Evolutionary conservation across 2,797 vertebrate species (phyloP).

Genomic region (Catamblyrhynchus diadema): DNA sequence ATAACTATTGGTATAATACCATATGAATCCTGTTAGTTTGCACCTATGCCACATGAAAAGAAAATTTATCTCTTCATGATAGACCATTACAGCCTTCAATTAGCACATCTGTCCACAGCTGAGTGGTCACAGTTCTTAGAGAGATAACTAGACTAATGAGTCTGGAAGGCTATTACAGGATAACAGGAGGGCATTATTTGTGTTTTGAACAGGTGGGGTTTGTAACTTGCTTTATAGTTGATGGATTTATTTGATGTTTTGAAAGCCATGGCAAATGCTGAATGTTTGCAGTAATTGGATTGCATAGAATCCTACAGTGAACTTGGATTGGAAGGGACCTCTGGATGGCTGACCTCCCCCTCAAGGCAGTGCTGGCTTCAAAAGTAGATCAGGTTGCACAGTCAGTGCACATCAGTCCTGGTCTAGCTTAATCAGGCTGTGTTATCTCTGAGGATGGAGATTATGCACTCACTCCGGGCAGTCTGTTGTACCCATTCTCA

Average conservation of each 20-base stretch:
- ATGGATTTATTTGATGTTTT: neutral
- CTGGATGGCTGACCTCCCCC: neutral
- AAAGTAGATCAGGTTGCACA: neutral
- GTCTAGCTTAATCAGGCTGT: neutral
- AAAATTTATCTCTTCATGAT: neutral
- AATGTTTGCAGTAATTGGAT: neutral
- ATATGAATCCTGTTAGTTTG: neutral
- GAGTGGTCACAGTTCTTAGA: neutral
- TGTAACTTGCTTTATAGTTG: neutral
- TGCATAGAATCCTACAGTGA: neutral
- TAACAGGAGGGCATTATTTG: neutral
- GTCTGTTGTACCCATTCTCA: neutral
- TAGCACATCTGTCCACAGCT: neutral
- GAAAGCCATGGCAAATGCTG: neutral
- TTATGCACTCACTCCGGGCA: neutral
- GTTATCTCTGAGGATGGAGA: neutral
- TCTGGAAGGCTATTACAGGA: neutral
- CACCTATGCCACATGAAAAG: rapidly evolving
- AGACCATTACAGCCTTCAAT: rapidly evolving
- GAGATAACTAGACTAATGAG: neutral
- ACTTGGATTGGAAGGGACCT: neutral
- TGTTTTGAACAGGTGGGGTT: neutral
- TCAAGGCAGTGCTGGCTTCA: neutral
- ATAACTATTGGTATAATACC: neutral
- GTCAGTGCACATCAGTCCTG: neutral